phyloP scores from a whole-genome alignment of 2,888 invertebrate genomes.

The Lydus trimaculatus region DNA sequence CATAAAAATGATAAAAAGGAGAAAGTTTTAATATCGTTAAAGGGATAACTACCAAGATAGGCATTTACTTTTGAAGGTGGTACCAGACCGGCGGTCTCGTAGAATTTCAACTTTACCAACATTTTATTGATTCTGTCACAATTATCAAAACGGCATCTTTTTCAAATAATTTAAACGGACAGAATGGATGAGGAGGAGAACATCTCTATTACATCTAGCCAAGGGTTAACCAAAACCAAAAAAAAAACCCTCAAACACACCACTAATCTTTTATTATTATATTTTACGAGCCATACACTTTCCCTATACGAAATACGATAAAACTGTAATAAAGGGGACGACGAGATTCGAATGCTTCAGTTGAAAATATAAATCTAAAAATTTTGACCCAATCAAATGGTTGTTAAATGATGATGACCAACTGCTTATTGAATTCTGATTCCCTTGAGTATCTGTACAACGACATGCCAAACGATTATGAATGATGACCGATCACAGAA shows the following conservation, averaged over 20 bases:
- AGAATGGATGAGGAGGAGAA: neutral
- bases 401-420: constrained; percentile 13
- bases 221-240: too few relatives aligned
- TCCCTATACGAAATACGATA: neutral
- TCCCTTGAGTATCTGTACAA: constrained; percentile 40
- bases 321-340: neutral
- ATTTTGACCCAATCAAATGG: constrained; percentile 3
- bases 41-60: neutral
- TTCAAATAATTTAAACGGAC: neutral
- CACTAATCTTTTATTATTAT: neutral
- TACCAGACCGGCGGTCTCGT: constrained; percentile 6
- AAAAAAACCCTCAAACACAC: neutral
- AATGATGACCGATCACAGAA: constrained; percentile 53
- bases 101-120: neutral
- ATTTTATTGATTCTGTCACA: neutral
- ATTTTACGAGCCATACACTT: neutral
- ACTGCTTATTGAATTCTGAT: constrained; percentile 43
- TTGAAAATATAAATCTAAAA: constrained; percentile 3
- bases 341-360: neutral
- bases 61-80: neutral
- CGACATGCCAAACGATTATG: constrained; percentile 50
- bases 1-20: constrained; percentile 44
- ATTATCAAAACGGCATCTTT: neutral
- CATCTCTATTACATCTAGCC: too few relatives aligned
- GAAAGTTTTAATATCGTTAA: constrained; percentile 1